Evolutionary conservation across 2,888 invertebrate genomes (phyloP).

Genomic region (Argyra leucocephala): DNA sequence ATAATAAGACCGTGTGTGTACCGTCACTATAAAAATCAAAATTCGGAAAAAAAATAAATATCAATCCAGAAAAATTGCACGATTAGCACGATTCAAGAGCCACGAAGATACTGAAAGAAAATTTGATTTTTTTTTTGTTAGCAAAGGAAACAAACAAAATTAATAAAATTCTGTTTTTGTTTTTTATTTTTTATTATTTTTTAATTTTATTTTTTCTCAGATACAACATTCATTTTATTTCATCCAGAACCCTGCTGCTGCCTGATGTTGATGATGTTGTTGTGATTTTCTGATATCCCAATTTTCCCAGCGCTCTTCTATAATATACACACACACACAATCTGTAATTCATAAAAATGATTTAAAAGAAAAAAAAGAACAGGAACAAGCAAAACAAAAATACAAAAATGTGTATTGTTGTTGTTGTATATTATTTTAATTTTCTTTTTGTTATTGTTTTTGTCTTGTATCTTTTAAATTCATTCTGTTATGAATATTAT

Average conservation of each 20-base stretch:
- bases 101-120: conserved; percentile 9
- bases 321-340: too few relatives aligned
- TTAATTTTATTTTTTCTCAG: not conserved
- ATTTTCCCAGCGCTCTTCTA: conserved; percentile 1
- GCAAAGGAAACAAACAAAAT: too few relatives aligned
- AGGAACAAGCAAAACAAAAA: too few relatives aligned
- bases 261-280: not conserved
- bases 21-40: not conserved
- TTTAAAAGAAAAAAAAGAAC: too few relatives aligned
- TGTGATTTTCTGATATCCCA: conserved; percentile 4
- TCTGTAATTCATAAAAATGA: too few relatives aligned
- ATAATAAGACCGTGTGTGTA: not conserved
- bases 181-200: not conserved
- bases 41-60: too few relatives aligned
- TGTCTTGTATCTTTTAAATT: too few relatives aligned
- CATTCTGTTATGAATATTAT: too few relatives aligned
- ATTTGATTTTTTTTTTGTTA: not conserved
- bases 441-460: too few relatives aligned
- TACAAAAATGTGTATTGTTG: too few relatives aligned
- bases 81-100: conserved; percentile 11
- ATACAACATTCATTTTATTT: not conserved
- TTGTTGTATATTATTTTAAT: too few relatives aligned
- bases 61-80: too few relatives aligned
- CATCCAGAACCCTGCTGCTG: not conserved
- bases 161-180: not conserved